phyloP scores from a whole-genome alignment of 2,113 vertebrate species.

The Smithornis capensis region DNA sequence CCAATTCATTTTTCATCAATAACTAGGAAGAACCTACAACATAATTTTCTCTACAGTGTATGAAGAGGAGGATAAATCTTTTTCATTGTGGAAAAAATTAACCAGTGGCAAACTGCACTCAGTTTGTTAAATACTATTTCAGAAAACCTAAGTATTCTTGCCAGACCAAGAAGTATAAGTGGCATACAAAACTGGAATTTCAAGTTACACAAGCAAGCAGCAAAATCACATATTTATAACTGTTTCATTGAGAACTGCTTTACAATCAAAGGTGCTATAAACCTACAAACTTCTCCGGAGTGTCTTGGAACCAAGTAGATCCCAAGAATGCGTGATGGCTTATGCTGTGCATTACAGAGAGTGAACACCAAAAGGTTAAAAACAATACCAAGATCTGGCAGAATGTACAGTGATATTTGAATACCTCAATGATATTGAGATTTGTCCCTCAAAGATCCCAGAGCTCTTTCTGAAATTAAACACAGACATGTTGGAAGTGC shows the following conservation, averaged over 20 bases:
- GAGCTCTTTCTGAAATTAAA: background rate
- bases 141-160: background rate
- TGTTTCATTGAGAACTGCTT: rapidly evolving
- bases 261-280: background rate
- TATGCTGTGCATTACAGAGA: background rate
- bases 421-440: background rate
- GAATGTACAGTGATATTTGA: background rate
- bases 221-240: background rate
- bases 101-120: background rate
- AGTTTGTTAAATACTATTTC: background rate
- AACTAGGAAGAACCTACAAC: background rate
- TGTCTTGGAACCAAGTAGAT: background rate
- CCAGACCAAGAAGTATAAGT: background rate
- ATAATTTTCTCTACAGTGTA: background rate
- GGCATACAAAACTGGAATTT: background rate
- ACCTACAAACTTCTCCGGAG: background rate
- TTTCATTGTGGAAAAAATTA: background rate
- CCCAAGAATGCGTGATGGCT: background rate
- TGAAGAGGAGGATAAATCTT: background rate
- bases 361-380: background rate
- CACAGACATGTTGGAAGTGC: background rate
- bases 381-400: background rate
- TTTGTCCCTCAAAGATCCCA: background rate
- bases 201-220: background rate
- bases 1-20: background rate